phyloP scores from a whole-genome alignment of 2,797 vertebrate genomes.

The Pangasius larnaudii region DNA sequence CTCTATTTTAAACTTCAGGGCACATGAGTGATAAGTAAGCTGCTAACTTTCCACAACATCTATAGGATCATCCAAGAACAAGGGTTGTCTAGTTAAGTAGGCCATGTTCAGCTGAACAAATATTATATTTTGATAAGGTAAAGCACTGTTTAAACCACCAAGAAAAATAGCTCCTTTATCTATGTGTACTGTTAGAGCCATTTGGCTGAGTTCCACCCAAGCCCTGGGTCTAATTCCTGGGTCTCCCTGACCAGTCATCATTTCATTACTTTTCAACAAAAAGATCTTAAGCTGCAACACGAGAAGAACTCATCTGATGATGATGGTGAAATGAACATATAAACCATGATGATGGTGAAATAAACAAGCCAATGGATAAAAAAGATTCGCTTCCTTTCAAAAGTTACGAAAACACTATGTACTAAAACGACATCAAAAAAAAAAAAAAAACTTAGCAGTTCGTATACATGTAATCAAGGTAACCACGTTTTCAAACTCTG shows the following conservation, averaged over 20 bases:
- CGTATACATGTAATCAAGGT: not conserved
- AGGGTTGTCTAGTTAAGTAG: not conserved
- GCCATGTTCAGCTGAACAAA: not conserved
- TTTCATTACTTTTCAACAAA: not conserved
- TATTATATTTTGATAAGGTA: not conserved
- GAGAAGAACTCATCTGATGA: not conserved
- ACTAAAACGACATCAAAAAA: not conserved
- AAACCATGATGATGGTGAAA: not conserved
- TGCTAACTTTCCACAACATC: not conserved
- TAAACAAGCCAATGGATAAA: not conserved
- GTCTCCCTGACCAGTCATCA: not conserved
- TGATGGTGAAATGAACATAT: not conserved
- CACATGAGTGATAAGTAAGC: not conserved
- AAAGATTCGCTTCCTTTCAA: not conserved
- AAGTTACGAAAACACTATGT: not conserved
- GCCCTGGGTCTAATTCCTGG: not conserved
- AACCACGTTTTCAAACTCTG: not conserved
- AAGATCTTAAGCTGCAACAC: not conserved
- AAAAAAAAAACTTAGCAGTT: not conserved
- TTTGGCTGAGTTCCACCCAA: not conserved
- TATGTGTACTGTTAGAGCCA: not conserved
- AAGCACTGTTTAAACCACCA: not conserved
- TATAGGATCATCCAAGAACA: not conserved
- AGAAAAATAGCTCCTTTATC: not conserved
- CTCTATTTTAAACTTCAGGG: constrained; percentile 54